Evolutionary conservation across 2,797 vertebrate species (phyloP).

Genomic region (Parauchenoglanis punctatus): DNA sequence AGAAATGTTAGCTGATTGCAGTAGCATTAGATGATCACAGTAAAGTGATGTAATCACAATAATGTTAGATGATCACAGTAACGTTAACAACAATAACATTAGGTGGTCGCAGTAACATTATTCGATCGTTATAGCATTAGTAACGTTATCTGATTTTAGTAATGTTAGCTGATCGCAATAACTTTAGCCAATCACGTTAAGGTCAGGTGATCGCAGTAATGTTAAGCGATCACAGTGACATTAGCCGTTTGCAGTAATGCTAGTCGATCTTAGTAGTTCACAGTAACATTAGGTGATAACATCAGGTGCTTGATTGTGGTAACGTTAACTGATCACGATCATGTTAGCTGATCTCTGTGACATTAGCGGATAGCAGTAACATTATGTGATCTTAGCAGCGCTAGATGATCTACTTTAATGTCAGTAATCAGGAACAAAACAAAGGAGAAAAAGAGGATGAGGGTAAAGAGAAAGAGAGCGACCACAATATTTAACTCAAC

Average conservation of each 20-base stretch:
- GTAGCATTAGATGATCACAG: not conserved
- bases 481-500: not conserved
- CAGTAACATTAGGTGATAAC: not conserved
- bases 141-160: not conserved
- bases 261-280: not conserved
- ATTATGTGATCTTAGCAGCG: not conserved
- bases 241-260: too few relatives aligned
- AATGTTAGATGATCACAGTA: not conserved
- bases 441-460: not conserved
- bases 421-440: not conserved
- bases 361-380: not conserved
- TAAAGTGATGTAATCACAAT: not conserved
- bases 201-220: not conserved
- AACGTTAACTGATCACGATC: not conserved
- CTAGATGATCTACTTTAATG: not conserved
- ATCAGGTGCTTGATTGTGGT: too few relatives aligned
- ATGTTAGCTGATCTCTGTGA: not conserved
- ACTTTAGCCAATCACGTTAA: not conserved
- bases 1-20: not conserved
- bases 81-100: not conserved
- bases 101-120: not conserved
- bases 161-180: not conserved
- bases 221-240: not conserved
- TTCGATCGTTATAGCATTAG: not conserved
- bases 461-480: not conserved